Conservation (phyloP, 1,140 invertebrate species). For the Zophobas morio region DNA sequence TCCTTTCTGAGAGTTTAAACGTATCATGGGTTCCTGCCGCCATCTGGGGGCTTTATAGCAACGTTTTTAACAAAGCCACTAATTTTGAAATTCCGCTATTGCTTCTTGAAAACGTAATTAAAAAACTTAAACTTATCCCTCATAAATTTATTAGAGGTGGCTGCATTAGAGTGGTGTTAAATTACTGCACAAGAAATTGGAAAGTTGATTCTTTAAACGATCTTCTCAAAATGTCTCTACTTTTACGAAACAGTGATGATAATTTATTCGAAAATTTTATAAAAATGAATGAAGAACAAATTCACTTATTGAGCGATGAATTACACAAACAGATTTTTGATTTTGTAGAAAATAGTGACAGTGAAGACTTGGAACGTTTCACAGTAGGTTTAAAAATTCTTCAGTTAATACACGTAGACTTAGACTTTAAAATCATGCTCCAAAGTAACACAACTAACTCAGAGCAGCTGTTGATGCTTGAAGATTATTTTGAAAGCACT, state of each 20-base stretch:
- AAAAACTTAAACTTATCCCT: constrained; percentile 18
- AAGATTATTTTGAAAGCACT: neutral
- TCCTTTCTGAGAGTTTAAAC: constrained; percentile 51
- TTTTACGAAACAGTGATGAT: constrained; percentile 5
- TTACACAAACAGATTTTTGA: neutral
- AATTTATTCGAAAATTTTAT: neutral
- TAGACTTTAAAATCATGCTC: too few species aligned
- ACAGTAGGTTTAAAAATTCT: too few species aligned
- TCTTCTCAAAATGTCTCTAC: neutral
- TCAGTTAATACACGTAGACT: too few species aligned
- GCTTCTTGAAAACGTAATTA: neutral
- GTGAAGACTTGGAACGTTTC: too few species aligned
- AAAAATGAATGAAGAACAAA: neutral
- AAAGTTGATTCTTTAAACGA: neutral
- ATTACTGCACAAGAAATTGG: neutral
- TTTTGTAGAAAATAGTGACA: too few species aligned
- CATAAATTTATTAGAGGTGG: constrained; percentile 15
- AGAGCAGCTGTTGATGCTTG: neutral
- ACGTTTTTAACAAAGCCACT: constrained; percentile 7
- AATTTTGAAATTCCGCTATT: constrained; percentile 1
- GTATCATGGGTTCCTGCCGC: constrained; percentile 52
- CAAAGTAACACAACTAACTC: too few species aligned
- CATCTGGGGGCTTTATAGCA: constrained; percentile 50
- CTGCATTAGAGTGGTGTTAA: constrained; percentile 1
- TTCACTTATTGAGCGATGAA: neutral